These are phyloP conservation scores for Clistopyga incitator DNA, from an alignment of 2,888 invertebrate species.

Conservation along the genomic window DNA sequence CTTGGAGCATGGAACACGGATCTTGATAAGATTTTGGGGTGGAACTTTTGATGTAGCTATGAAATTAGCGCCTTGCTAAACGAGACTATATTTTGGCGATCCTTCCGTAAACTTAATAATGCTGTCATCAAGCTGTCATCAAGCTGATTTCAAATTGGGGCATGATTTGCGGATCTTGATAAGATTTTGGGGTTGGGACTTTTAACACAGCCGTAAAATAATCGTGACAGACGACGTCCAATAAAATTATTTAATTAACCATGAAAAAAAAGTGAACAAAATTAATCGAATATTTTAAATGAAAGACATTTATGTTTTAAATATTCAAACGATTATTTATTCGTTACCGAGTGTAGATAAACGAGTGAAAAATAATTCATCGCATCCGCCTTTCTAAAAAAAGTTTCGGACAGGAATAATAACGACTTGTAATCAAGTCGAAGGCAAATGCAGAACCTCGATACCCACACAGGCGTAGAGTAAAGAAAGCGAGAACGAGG, in stretches of 20 bases:
- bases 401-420: slow-evolving; percentile 70
- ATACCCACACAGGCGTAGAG: background rate
- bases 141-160: background rate
- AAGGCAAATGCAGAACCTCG: slow-evolving; percentile 7
- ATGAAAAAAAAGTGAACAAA: no score
- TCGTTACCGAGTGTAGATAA: no score
- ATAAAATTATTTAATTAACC: no score
- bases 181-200: background rate
- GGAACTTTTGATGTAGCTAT: slow-evolving; percentile 8
- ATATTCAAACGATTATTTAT: no score
- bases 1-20: no score
- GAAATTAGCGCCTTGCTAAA: slow-evolving; percentile 27
- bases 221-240: background rate
- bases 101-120: slow-evolving; percentile 31
- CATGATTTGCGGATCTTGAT: slow-evolving; percentile 16
- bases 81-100: no score
- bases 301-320: background rate
- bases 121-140: slow-evolving; percentile 31
- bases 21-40: slow-evolving; percentile 7
- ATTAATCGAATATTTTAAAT: slow-evolving; percentile 46
- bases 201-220: background rate
- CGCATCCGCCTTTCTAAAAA: slow-evolving; percentile 59
- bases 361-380: no score
- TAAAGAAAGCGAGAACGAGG: slow-evolving; percentile 9
- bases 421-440: slow-evolving; percentile 71